Percentiles rank a stretch among this genome's conserved stretches.
Evolutionary conservation across 2,113 vertebrate genomes (phyloP).

Genomic region (Apteryx mantelli): DNA sequence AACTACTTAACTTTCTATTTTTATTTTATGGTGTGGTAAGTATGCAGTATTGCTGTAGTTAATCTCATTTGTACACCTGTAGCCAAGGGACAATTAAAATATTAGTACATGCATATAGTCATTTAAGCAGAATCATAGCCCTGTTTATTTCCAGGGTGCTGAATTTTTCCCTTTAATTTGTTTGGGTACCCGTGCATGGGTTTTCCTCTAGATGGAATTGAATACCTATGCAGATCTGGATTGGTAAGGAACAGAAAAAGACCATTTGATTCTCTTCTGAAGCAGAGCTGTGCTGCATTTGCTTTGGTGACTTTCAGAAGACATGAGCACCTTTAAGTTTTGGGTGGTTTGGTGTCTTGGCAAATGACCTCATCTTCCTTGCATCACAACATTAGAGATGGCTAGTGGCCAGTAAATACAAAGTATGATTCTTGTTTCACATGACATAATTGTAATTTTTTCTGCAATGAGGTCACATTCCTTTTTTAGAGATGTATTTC

Average conservation of each 20-base stretch:
- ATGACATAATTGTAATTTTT: not conserved
- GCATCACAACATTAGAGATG: not conserved
- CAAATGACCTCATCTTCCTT: not conserved
- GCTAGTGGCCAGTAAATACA: not conserved
- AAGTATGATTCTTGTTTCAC: not conserved
- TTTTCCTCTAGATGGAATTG: not conserved
- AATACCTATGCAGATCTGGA: rapidly evolving
- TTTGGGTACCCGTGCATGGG: not conserved
- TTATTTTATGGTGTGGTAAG: not conserved
- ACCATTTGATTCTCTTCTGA: not conserved
- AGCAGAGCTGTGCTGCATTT: not conserved
- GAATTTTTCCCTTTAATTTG: not conserved
- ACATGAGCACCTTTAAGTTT: not conserved
- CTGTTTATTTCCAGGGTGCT: not conserved
- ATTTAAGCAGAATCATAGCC: not conserved
- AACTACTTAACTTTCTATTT: not conserved
- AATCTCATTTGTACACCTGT: not conserved
- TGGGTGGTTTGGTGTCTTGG: not conserved
- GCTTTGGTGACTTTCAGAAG: not conserved
- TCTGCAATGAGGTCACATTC: not conserved
- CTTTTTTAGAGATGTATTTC: not conserved
- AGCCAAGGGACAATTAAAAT: not conserved
- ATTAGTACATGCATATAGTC: not conserved
- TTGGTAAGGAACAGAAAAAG: not conserved
- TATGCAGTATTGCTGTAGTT: not conserved